Base-by-base conservation (phyloP, 2,888 invertebrate species). In the Hedychridium roseum region DNA sequence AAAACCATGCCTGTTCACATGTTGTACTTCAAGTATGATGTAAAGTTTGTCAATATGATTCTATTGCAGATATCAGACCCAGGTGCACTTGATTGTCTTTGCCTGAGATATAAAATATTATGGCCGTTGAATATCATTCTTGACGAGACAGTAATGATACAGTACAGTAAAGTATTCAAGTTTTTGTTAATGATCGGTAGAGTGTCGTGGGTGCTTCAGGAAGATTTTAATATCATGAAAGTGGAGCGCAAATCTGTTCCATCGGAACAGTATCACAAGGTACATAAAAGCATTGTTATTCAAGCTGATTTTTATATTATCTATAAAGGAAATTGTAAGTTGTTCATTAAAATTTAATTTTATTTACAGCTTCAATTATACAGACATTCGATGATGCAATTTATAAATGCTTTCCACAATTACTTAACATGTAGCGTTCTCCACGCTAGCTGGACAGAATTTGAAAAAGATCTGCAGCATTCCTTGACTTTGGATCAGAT, bases 51-150 rank as follows among this genome's bases (percentile, higher is more conserved):
- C 9, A 39, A 15, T 2, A 36, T 32, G 7, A 18, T 39, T 27
- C 21, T 21, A 26, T 57, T 47, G 20, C 34, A 76, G 74, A 66
- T 76, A 12, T 75, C 77, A 2, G 74, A 77, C 63, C 87, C 90
- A 0, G 85, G 88, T 59, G 87, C 86, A 0, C 71, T 92, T 5
- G 85, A 86, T 28, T 86, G 87, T 58, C 77, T 92, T 1, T 86
- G 86, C 0, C 79, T 92, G 2, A 85, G 86, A 2, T 92, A 91
- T 73, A 81, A 85, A 7, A 85, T 90, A 6, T 78, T 82, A 2
- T 92, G 92, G 92, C 92, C 92, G 0, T 73, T 92, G 1, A 92
- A 90, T 76, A 86, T 92, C 28, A 83, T 92, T 41, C 75, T 92
- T 41, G 90, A 89, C 4, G 84, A 85, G 0, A 88, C 89, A 58